These are phyloP conservation scores for Triops cancriformis DNA, from an alignment of 1,140 invertebrate genomes.

Conservation along the genomic window DNA sequence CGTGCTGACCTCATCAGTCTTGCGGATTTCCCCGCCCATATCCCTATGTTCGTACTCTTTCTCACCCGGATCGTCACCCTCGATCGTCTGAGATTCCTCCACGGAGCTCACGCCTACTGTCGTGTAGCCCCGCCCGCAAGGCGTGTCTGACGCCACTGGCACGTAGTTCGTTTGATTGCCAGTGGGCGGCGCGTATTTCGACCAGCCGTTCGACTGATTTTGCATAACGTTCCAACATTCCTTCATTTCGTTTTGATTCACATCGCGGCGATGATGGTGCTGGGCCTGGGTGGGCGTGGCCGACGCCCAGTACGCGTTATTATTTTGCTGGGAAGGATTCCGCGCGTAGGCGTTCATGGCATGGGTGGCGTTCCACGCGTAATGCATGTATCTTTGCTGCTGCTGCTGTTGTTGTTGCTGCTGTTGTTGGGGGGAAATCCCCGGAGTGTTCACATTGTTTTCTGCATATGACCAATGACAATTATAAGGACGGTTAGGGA, in stretches of 20 bases:
- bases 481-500: not conserved
- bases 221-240: not conserved
- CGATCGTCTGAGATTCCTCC: too few relatives aligned
- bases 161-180: too few relatives aligned
- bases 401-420: not conserved
- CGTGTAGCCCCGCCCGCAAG: not conserved
- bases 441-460: not conserved
- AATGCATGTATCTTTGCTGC: not conserved
- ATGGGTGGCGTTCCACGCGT: not conserved
- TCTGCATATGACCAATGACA: not conserved
- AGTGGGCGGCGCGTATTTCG: not conserved
- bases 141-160: too few relatives aligned
- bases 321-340: not conserved
- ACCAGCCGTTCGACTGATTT: not conserved
- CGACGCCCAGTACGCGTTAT: not conserved
- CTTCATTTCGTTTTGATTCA: not conserved
- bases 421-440: not conserved
- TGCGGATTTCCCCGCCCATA: not conserved
- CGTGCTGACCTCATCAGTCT: not conserved
- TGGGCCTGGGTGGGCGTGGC: not conserved
- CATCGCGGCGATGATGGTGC: not conserved
- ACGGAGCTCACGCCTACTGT: too few relatives aligned
- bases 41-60: not conserved
- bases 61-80: not conserved
- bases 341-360: not conserved